Percentiles rank a stretch among this genome's conserved stretches.
Conservation (phyloP, 1,140 invertebrate species). For the Listronotus bonariensis region DNA sequence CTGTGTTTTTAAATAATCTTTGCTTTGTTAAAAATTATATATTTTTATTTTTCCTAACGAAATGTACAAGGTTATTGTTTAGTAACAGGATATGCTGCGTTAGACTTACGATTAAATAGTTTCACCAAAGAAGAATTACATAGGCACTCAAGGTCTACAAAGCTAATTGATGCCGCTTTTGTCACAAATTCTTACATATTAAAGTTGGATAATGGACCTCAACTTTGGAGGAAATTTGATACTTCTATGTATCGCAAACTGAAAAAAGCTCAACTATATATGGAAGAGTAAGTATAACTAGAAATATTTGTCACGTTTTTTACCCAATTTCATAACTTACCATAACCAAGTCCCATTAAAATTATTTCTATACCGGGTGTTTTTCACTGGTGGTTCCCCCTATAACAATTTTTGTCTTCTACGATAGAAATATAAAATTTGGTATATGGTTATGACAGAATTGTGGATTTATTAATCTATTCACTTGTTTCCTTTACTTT, state of each 20-base stretch:
- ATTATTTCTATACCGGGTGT: no score
- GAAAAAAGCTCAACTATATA: conserved; percentile 68
- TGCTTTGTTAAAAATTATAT: neutral
- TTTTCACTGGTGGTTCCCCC: no score
- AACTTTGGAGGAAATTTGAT: conserved; percentile 72
- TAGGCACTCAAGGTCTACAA: conserved; percentile 65
- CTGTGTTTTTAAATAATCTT: neutral
- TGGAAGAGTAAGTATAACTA: conserved; percentile 69
- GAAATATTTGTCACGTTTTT: no score
- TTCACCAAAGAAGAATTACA: conserved; percentile 65
- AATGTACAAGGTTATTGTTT: conserved; percentile 38
- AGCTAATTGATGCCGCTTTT: conserved; percentile 73
- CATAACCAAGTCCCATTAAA: no score
- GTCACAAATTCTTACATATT: conserved; percentile 72
- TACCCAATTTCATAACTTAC: no score
- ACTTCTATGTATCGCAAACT: conserved; percentile 77
- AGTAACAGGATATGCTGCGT: conserved; percentile 74
- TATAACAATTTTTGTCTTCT: no score
- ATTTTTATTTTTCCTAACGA: neutral
- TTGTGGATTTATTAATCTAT: no score
- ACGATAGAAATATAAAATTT: no score
- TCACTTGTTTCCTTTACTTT: no score
- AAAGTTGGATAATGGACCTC: conserved; percentile 75
- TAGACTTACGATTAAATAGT: conserved; percentile 68
- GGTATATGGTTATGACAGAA: no score